Evolutionary conservation across 2,888 invertebrate genomes (phyloP).

Genomic region (Dusona sp.): DNA sequence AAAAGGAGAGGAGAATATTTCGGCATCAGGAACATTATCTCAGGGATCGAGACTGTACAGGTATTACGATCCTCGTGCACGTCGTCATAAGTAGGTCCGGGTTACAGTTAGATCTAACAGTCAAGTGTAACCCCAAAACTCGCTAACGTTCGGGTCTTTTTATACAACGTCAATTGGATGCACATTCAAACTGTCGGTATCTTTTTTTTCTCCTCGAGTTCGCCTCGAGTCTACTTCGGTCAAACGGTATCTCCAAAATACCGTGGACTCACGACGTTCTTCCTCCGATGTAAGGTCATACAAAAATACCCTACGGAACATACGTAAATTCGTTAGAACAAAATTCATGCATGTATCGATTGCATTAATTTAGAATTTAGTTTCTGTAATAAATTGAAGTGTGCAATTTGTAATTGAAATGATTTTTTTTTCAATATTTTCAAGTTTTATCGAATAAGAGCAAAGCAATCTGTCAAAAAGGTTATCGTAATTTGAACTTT

Average conservation of each 20-base stretch:
- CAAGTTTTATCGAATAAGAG: too few relatives aligned
- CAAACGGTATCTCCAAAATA: neutral
- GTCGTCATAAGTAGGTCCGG: constrained; percentile 81
- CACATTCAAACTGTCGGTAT: constrained; percentile 52
- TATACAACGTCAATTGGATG: constrained; percentile 59
- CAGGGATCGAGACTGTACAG: constrained; percentile 40
- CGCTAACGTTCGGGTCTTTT: constrained; percentile 30
- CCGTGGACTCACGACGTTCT: constrained; percentile 22
- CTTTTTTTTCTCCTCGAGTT: constrained; percentile 17
- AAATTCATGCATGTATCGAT: neutral
- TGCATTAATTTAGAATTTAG: neutral
- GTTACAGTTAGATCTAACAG: constrained; percentile 84
- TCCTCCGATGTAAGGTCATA: neutral
- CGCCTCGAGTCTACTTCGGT: neutral
- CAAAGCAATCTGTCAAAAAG: too few relatives aligned
- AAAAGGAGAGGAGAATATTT: constrained; percentile 32
- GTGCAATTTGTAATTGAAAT: neutral
- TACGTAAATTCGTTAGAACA: neutral
- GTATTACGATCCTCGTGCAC: constrained; percentile 37
- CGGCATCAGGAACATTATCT: constrained; percentile 51
- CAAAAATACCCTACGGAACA: neutral
- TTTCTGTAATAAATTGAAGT: neutral
- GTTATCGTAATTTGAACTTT: too few relatives aligned
- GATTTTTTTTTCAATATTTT: too few relatives aligned
- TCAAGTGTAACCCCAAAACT: constrained; percentile 68